Evolutionary conservation across 2,797 vertebrate genomes (phyloP).

Genomic region (Rhynchonycteris naso): DNA sequence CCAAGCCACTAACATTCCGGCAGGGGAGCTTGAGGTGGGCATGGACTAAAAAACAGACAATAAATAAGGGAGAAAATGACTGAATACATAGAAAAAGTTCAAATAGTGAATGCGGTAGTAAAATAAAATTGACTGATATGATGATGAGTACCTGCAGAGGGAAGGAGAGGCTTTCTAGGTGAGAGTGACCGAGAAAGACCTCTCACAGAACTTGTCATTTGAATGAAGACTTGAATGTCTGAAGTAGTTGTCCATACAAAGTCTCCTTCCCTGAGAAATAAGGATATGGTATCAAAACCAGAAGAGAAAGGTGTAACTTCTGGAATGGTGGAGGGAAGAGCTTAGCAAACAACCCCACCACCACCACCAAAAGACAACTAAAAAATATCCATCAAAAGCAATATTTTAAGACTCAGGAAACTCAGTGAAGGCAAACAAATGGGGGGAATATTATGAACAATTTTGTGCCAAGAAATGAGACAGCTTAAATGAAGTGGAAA

Average conservation of each 20-base stretch:
- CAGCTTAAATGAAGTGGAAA: not conserved
- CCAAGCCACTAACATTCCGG: not conserved
- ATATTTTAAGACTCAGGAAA: not conserved
- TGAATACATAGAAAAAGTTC: not conserved
- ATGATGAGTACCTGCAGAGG: not conserved
- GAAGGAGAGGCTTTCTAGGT: not conserved
- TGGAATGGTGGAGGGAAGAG: not conserved
- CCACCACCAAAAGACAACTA: not conserved
- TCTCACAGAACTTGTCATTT: not conserved
- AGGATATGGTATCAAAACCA: not conserved
- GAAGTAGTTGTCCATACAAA: not conserved
- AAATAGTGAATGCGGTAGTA: not conserved
- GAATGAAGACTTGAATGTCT: not conserved
- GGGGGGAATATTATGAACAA: not conserved
- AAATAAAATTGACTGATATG: not conserved
- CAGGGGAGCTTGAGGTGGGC: not conserved
- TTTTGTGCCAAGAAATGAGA: not conserved
- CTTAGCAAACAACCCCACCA: not conserved
- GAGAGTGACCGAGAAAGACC: not conserved
- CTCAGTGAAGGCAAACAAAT: not conserved
- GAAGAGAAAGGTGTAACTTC: not conserved
- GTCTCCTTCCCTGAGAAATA: not conserved
- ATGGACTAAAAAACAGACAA: not conserved
- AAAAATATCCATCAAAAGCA: not conserved
- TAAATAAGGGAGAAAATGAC: not conserved